phyloP scores from a whole-genome alignment of 2,888 invertebrate species.

The Meandrusa payeni region DNA sequence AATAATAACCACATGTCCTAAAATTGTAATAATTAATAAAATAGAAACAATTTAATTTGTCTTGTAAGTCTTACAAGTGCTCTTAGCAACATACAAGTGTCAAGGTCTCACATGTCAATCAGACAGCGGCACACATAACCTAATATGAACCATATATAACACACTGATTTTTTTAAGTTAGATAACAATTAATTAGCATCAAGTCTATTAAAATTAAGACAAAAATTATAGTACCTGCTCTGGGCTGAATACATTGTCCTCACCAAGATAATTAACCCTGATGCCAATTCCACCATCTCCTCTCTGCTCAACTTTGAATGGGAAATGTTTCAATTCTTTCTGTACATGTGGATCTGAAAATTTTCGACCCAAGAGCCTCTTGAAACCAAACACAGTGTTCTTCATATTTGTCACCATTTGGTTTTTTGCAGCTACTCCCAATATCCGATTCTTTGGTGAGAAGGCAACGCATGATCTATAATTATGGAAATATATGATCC shows the following conservation, averaged over 20 bases:
- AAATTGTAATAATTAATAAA: conserved; percentile 8
- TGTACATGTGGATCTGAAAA: conserved; percentile 94
- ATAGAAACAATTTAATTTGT: neutral
- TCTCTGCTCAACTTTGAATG: conserved; percentile 88
- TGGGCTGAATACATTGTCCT: conserved; percentile 91
- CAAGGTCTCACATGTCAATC: conserved; percentile 19
- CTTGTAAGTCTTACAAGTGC: conserved; percentile 11
- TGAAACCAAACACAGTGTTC: conserved; percentile 97
- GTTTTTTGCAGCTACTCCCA: conserved; percentile 98
- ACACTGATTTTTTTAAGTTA: neutral
- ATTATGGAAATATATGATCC: conserved; percentile 28
- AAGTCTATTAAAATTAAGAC: neutral
- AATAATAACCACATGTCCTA: too few relatives aligned
- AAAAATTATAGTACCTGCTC: conserved; percentile 84
- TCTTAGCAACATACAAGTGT: conserved; percentile 13
- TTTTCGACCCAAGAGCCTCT: conserved; percentile 94
- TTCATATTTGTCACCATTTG: conserved; percentile 98
- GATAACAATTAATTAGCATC: neutral
- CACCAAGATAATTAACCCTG: conserved; percentile 92
- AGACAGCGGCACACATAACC: conserved; percentile 7
- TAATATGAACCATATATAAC: conserved; percentile 6
- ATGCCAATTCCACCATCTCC: conserved; percentile 92
- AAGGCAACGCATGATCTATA: conserved; percentile 97
- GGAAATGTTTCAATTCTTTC: conserved; percentile 88
- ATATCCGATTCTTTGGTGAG: conserved; percentile 93